A percentile compares a stretch with the other conserved stretches of the same genome.
phyloP scores from a whole-genome alignment of 2,797 vertebrate genomes.

The Aselliscus stoliczkanus region DNA sequence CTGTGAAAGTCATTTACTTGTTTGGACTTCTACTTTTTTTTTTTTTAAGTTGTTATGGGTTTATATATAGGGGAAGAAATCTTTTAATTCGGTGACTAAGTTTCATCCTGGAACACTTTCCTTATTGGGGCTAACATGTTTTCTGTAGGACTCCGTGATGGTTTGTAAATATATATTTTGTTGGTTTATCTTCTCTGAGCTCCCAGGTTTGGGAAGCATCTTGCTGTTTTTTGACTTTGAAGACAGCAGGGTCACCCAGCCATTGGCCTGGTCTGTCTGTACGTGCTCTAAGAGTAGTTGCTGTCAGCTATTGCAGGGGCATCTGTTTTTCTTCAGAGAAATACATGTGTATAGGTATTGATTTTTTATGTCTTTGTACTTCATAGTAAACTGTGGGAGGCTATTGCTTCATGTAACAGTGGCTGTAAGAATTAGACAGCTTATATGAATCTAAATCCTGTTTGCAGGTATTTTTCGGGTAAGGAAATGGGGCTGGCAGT shows the following conservation, averaged over 20 bases:
- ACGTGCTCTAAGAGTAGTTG: neutral
- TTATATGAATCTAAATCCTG: neutral
- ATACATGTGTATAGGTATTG: neutral
- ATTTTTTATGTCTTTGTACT: slow-evolving; percentile 9
- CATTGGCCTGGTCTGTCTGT: neutral
- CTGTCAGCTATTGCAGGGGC: neutral
- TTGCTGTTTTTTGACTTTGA: neutral
- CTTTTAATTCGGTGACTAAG: neutral
- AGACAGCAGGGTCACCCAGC: neutral
- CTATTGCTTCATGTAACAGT: neutral
- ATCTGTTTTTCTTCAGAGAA: slow-evolving; percentile 11
- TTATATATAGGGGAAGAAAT: neutral
- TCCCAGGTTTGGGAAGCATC: neutral
- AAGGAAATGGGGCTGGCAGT: neutral
- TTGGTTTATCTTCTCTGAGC: neutral
- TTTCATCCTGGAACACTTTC: neutral
- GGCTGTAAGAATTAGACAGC: neutral
- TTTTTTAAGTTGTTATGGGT: neutral
- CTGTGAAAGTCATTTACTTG: neutral
- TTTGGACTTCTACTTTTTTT: neutral
- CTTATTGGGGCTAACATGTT: neutral
- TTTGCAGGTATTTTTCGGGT: slow-evolving; percentile 6
- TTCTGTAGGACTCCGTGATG: neutral
- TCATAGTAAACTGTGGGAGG: neutral
- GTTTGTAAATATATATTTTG: neutral